Conservation (phyloP, 2,888 invertebrate genomes). For the Mythimna loreyi region DNA sequence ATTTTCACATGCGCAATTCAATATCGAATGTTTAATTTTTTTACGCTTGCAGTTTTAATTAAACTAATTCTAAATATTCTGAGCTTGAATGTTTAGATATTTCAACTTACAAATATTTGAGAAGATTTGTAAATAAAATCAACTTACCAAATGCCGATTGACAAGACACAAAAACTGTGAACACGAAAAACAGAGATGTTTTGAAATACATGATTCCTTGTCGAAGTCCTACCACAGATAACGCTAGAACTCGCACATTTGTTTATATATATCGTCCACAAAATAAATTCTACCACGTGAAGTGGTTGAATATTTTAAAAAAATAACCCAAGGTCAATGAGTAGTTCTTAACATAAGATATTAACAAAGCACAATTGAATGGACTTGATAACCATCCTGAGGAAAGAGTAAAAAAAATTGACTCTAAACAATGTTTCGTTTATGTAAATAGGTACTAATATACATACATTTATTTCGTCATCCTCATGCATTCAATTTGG, state of each 20-base stretch:
- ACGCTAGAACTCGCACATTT: conserved; percentile 7
- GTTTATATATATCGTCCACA: conserved; percentile 36
- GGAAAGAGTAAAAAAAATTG: neutral
- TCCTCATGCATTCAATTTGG: too few relatives aligned
- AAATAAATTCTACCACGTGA: conserved; percentile 17
- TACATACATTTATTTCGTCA: neutral
- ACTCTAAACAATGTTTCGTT: neutral
- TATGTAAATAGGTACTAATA: neutral
- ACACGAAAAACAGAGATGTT: conserved; percentile 29
- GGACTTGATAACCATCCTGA: neutral
- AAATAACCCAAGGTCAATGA: conserved; percentile 20
- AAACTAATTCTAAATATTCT: neutral
- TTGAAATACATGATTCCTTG: conserved; percentile 41
- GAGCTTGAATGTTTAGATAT: too few relatives aligned
- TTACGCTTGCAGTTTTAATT: neutral
- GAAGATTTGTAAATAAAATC: neutral
- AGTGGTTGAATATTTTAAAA: conserved; percentile 22
- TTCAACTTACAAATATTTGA: neutral
- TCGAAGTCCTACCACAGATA: conserved; percentile 16
- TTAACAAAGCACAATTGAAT: conserved; percentile 26
- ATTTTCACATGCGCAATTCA: too few relatives aligned
- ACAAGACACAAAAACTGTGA: conserved; percentile 39
- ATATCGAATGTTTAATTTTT: too few relatives aligned
- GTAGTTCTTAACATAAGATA: conserved; percentile 10
- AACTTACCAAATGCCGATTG: conserved; percentile 52